Conservation (phyloP, 2,888 invertebrate genomes). For the Drosophila subsilvestris region DNA sequence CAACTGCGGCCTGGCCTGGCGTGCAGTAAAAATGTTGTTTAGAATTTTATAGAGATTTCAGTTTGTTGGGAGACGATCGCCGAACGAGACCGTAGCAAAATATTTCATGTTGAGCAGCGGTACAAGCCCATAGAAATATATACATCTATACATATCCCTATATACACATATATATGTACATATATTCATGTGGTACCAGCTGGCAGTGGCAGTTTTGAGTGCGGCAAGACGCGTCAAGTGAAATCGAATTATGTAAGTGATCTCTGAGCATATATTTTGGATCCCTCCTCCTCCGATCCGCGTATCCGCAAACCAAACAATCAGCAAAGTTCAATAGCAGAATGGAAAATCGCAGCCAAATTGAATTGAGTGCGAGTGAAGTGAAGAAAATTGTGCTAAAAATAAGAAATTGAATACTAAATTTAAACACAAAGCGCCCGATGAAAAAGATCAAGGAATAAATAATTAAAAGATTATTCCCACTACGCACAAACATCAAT, state of each 20-base stretch:
- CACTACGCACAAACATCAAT: slow-evolving; percentile 20
- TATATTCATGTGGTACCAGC: slow-evolving; percentile 68
- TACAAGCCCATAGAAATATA: slow-evolving; percentile 49
- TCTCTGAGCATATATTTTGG: slow-evolving; percentile 9
- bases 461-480: slow-evolving; percentile 41
- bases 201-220: slow-evolving; percentile 71
- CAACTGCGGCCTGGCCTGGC: slow-evolving; percentile 38
- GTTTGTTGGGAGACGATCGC: slow-evolving; percentile 82
- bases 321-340: slow-evolving; percentile 43
- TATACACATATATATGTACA: slow-evolving; percentile 33
- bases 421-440: slow-evolving; percentile 53
- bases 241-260: slow-evolving; percentile 72
- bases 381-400: slow-evolving; percentile 54
- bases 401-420: slow-evolving; percentile 61
- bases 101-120: slow-evolving; percentile 67
- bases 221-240: slow-evolving; percentile 63
- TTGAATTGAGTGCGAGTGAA: slow-evolving; percentile 36
- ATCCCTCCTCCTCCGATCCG: not conserved
- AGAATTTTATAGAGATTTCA: slow-evolving; percentile 63
- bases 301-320: slow-evolving; percentile 8
- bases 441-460: slow-evolving; percentile 57
- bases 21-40: slow-evolving; percentile 70
- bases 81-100: slow-evolving; percentile 78
- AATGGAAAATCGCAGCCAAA: slow-evolving; percentile 30
- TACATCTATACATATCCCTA: slow-evolving; percentile 43